Evolutionary conservation across 2,888 invertebrate genomes (phyloP), one percentile per base, ranked within the genome.

Genomic region (Campoplex nolae): DNA sequence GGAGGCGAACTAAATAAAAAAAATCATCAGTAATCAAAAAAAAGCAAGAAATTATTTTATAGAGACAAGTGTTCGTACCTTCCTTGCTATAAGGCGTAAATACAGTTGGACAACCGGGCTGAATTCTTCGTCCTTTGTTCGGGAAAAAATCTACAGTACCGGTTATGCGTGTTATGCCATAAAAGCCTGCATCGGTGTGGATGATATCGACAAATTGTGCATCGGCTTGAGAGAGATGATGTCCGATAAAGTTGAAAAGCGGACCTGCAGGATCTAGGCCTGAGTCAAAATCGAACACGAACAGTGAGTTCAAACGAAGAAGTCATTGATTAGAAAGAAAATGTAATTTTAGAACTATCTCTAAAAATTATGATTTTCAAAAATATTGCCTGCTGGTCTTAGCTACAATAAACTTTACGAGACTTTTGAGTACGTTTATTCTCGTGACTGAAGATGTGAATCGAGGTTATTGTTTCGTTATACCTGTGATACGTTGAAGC

Each of bases 211-310:
- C 95, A 87, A 95, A 95, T 0, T 35, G 28, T 0, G 95, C 96
- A 78, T 95, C 95, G 0, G 88, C 32, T 0, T 89, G 2, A 0
- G 89, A 68, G 56, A 95, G 90, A 0, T 93, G 93, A 0, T 87
- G 79, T 0, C 92, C 92, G 0, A 94, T 77, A 1, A 95, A 92
- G 89, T 95, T 94, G 92, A 94, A 95, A 1, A 95, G 92, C 0
- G 95, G 95, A 87, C 95, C 95, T 0, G 95, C 95, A 0, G 95
- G 95, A 90, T 95, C 95, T 7, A 95, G 88, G 0, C 94, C 95
- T 56, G 94, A 93, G 18, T 54, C 32, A 48, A 65, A 54, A 77
- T 16, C 1, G 16, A 13, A 42, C 28, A 11, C 11, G 0, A 28
- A 28, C 8, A 35, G 13, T 58, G 3, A 73, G 9, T 23, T 38